These are phyloP conservation scores for Pachyramphus minor DNA, from an alignment of 2,113 vertebrate species.

Conservation along the genomic window DNA sequence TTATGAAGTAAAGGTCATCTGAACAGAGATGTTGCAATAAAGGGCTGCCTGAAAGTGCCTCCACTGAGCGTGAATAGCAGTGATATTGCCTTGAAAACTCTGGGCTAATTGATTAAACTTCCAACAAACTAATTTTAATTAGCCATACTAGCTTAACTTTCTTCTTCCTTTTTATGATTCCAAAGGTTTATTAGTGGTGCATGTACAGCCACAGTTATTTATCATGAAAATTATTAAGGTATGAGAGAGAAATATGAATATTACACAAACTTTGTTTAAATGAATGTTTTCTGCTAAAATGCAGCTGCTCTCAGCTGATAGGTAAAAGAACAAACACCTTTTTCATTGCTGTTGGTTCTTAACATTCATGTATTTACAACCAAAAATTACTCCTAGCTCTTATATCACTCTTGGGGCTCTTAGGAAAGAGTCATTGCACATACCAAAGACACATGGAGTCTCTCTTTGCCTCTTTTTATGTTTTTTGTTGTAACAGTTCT, in stretches of 20 bases:
- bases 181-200: conserved; percentile 2
- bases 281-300: neutral
- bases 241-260: neutral
- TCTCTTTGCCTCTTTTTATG: neutral
- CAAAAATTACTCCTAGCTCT: neutral
- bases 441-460: neutral
- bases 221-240: neutral
- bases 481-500: neutral
- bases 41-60: conserved; percentile 41
- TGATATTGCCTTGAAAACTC: conserved; percentile 49
- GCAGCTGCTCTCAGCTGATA: neutral
- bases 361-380: neutral
- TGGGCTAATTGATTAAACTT: conserved; percentile 52
- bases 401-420: neutral
- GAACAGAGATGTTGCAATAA: conserved; percentile 29
- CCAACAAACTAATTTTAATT: conserved; percentile 55
- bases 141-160: conserved; percentile 36
- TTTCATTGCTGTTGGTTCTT: neutral
- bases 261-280: neutral
- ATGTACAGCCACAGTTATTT: neutral
- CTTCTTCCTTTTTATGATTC: conserved; percentile 17
- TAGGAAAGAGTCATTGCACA: neutral
- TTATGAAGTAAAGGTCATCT: conserved; percentile 64
- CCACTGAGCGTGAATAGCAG: conserved; percentile 33
- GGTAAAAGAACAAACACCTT: neutral